phyloP scores from a whole-genome alignment of 2,797 vertebrate species.

The Danio aesculapii region DNA sequence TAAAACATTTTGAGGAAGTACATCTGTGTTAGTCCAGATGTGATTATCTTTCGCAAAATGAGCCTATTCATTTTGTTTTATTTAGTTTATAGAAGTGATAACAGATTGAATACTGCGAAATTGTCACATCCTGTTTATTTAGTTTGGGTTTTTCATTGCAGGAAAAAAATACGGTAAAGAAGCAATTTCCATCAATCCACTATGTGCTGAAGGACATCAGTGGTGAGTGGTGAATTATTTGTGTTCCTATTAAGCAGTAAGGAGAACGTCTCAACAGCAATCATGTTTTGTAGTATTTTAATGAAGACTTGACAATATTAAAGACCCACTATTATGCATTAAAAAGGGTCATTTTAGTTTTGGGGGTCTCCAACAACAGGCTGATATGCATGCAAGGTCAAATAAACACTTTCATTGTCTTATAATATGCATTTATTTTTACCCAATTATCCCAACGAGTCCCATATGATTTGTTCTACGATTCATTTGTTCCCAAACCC shows the following conservation, averaged over 20 bases:
- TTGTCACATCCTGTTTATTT: slow-evolving; percentile 18
- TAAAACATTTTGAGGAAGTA: neutral
- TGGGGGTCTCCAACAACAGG: too few species aligned
- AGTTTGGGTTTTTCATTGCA: slow-evolving; percentile 68
- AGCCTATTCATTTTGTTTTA: neutral
- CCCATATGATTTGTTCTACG: too few species aligned
- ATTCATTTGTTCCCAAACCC: too few species aligned
- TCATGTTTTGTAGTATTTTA: too few species aligned
- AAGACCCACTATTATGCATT: too few species aligned
- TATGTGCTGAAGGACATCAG: slow-evolving; percentile 90
- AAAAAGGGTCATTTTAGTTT: too few species aligned
- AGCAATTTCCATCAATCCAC: slow-evolving; percentile 85
- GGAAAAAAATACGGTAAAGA: slow-evolving; percentile 88
- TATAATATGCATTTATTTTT: too few species aligned
- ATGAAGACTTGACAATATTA: too few species aligned
- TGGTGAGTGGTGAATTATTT: slow-evolving; percentile 83
- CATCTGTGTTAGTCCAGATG: neutral
- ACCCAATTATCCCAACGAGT: too few species aligned
- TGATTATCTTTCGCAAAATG: neutral
- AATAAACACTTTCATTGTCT: too few species aligned
- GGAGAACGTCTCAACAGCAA: too few species aligned
- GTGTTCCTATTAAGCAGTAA: neutral
- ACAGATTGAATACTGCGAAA: neutral
- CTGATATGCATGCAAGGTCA: too few species aligned
- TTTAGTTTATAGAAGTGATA: neutral